These are phyloP conservation scores for Calosoma granatense DNA, from an alignment of 1,140 invertebrate genomes.

Conservation along the genomic window DNA sequence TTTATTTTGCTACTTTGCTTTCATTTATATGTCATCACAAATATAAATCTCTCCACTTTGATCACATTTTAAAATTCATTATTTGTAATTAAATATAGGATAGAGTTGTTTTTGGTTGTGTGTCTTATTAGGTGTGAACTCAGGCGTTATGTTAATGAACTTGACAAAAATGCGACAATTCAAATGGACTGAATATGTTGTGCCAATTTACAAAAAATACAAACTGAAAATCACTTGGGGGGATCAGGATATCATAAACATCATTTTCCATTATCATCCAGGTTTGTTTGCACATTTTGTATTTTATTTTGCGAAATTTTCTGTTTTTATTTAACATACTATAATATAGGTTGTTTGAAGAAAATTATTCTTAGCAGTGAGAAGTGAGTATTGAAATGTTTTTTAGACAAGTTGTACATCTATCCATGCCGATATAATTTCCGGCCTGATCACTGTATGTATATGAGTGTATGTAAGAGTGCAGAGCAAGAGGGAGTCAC, in stretches of 20 bases:
- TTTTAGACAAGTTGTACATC: constrained; percentile 64
- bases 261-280: constrained; percentile 86
- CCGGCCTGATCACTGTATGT: constrained; percentile 91
- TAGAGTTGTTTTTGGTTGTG: too few relatives aligned
- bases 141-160: constrained; percentile 96
- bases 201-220: constrained; percentile 77
- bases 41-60: constrained; percentile 8
- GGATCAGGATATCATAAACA: constrained; percentile 97
- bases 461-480: constrained; percentile 70
- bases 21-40: too few relatives aligned
- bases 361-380: too few relatives aligned
- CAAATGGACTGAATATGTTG: constrained; percentile 73
- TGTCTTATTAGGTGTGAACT: constrained; percentile 85
- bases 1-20: too few relatives aligned
- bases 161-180: constrained; percentile 81
- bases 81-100: too few relatives aligned
- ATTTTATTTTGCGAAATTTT: too few relatives aligned
- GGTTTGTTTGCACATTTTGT: too few relatives aligned
- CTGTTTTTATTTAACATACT: too few relatives aligned
- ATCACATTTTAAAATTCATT: constrained; percentile 3
- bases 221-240: constrained; percentile 86
- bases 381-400: too few relatives aligned
- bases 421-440: constrained; percentile 86
- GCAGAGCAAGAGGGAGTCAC: constrained; percentile 67
- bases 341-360: too few relatives aligned